Conservation (phyloP, 2,797 vertebrate genomes). For the Spinus pinus region DNA sequence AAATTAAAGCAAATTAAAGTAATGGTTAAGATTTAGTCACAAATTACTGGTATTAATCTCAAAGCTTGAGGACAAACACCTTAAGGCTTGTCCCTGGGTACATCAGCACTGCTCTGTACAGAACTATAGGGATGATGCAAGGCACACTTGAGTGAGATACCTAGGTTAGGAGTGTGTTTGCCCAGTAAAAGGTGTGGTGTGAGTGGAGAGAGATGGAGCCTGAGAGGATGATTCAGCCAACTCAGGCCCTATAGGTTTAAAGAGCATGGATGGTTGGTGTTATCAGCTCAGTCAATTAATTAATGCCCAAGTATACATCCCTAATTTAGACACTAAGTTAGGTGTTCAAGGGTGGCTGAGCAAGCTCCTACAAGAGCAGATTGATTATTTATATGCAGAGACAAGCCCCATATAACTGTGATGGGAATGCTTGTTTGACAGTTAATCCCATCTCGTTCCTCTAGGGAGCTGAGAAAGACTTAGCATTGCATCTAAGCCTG, state of each 20-base stretch:
- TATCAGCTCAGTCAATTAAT: background rate
- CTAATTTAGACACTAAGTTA: background rate
- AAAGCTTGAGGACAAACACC: background rate
- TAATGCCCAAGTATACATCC: background rate
- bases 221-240: background rate
- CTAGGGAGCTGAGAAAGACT: background rate
- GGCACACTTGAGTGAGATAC: background rate
- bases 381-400: background rate
- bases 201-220: background rate
- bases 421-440: background rate
- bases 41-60: background rate
- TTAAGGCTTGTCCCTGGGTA: background rate
- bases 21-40: background rate
- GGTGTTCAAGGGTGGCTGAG: background rate
- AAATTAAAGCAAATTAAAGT: background rate
- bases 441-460: background rate
- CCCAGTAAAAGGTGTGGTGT: background rate
- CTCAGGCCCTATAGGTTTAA: background rate
- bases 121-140: background rate
- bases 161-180: background rate
- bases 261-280: background rate
- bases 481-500: background rate
- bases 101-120: background rate
- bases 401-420: background rate
- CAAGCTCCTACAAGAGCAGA: background rate